These are phyloP conservation scores for Gerris lacustris DNA, from an alignment of 2,888 invertebrate species.

Conservation along the genomic window DNA sequence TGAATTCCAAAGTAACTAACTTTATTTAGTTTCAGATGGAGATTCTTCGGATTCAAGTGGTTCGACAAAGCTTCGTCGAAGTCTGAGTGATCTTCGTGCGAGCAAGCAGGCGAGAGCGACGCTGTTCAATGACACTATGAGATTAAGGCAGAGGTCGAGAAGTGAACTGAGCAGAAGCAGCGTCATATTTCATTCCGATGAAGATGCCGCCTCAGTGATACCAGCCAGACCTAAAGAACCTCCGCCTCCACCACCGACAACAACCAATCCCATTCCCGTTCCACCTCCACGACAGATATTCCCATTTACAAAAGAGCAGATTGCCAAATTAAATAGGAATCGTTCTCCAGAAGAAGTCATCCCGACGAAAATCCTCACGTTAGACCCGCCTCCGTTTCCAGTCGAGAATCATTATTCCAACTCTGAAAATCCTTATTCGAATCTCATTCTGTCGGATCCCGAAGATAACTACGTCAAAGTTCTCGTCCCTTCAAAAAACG, in stretches of 20 bases:
- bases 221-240: constrained; percentile 24
- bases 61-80: constrained; percentile 33
- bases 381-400: background rate
- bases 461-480: constrained; percentile 18
- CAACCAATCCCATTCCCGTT: constrained; percentile 24
- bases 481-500: constrained; percentile 17
- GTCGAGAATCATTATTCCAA: background rate
- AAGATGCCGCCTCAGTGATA: background rate
- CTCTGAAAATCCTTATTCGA: background rate
- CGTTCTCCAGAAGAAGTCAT: constrained; percentile 20
- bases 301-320: constrained; percentile 31
- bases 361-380: constrained; percentile 24
- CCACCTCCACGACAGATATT: constrained; percentile 32
- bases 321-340: constrained; percentile 29
- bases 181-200: constrained; percentile 16
- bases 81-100: constrained; percentile 37
- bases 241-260: constrained; percentile 29
- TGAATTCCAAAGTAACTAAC: no score
- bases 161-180: constrained; percentile 25
- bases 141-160: constrained; percentile 47
- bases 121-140: constrained; percentile 70
- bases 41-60: constrained; percentile 14
- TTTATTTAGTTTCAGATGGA: constrained; percentile 5
- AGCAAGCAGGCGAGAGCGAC: constrained; percentile 24
- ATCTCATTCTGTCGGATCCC: background rate